phyloP scores from a whole-genome alignment of 2,113 vertebrate species.

The Spea bombifrons region DNA sequence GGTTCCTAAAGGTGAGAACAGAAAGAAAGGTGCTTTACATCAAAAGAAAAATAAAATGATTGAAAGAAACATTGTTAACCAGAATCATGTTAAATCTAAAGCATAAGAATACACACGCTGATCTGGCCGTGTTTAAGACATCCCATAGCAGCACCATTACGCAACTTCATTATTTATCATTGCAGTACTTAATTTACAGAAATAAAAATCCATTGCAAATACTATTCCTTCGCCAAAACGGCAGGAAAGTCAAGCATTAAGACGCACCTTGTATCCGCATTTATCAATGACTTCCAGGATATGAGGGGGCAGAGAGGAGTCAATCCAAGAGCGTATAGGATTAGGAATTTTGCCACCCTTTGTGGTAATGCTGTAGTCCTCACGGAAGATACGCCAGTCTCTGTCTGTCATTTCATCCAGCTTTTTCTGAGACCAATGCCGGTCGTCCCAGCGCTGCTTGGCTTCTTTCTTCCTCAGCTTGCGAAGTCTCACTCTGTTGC shows the following conservation, averaged over 20 bases:
- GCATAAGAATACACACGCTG: too few relatives aligned
- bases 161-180: too few relatives aligned
- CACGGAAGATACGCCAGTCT: conserved; percentile 95
- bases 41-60: not conserved
- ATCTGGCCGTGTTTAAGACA: too few relatives aligned
- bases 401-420: conserved; percentile 97
- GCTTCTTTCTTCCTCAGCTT: conserved; percentile 96
- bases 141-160: too few relatives aligned
- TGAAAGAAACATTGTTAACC: not conserved
- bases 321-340: conserved; percentile 97
- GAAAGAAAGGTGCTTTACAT: not conserved
- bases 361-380: conserved; percentile 98
- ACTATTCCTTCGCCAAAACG: too few relatives aligned
- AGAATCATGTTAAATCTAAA: too few relatives aligned
- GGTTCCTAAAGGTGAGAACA: conserved; percentile 73
- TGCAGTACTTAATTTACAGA: too few relatives aligned
- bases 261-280: conserved; percentile 91
- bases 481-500: conserved; percentile 77
- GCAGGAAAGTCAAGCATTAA: too few relatives aligned
- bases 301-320: conserved; percentile 86
- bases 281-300: conserved; percentile 98
- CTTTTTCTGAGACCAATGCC: conserved; percentile 98
- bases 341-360: conserved; percentile 98
- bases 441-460: conserved; percentile 96
- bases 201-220: too few relatives aligned